phyloP scores from a whole-genome alignment of 2,888 invertebrate genomes.

The Gortyna flavago region DNA sequence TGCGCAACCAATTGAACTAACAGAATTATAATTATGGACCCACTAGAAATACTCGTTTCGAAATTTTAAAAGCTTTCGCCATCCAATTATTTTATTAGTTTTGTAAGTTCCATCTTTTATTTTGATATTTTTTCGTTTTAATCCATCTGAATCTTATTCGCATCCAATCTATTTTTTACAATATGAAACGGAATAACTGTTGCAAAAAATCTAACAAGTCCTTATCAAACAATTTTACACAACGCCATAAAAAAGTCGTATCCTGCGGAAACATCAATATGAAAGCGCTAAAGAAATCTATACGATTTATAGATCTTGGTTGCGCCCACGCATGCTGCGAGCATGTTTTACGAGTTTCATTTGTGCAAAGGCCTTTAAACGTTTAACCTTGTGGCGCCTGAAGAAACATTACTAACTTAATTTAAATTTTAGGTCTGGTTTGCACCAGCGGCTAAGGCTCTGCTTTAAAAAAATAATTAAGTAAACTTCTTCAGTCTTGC shows the following conservation, averaged over 20 bases:
- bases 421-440: conserved; percentile 46
- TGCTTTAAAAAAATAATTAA: background rate
- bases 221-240: conserved; percentile 69
- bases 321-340: conserved; percentile 67
- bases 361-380: conserved; percentile 61
- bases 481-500: background rate
- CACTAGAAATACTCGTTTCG: conserved; percentile 30
- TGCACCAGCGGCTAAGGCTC: conserved; percentile 6
- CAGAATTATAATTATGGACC: conserved; percentile 51
- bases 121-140: background rate
- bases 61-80: conserved; percentile 10
- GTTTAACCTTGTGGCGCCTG: conserved; percentile 56
- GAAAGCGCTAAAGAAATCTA: conserved; percentile 59
- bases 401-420: conserved; percentile 58
- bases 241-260: conserved; percentile 73
- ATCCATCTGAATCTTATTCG: conserved; percentile 3
- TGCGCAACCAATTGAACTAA: conserved; percentile 58
- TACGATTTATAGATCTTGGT: conserved; percentile 61
- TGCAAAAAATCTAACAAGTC: conserved; percentile 57
- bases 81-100: background rate
- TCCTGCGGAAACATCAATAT: conserved; percentile 74
- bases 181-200: conserved; percentile 24
- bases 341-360: conserved; percentile 67
- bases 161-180: conserved; percentile 15
- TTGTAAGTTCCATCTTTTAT: background rate